Evolutionary conservation across 92 coral and sea anemone genomes (phyloP).

Genomic region (Zoanthus sociatus): DNA sequence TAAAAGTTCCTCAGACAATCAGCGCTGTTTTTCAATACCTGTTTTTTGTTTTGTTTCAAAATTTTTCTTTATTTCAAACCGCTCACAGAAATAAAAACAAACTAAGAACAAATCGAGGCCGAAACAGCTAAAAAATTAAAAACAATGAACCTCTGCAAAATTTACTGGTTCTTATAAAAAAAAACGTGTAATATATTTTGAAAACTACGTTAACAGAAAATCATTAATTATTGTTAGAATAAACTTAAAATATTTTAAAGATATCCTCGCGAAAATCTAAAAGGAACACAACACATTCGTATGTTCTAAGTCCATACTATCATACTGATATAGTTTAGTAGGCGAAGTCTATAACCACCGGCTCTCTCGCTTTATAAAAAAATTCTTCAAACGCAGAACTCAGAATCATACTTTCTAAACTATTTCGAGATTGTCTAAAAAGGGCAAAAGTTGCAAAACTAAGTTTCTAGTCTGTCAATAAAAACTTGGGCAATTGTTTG

Average conservation of each 20-base stretch:
- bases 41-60: no score
- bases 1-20: no score
- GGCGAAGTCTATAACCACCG: not conserved
- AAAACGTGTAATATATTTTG: no score
- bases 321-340: not conserved
- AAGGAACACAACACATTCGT: slow-evolving; percentile 25
- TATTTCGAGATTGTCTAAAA: not conserved
- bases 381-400: slow-evolving; percentile 4
- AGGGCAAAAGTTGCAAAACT: not conserved
- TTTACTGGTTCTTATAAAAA: no score
- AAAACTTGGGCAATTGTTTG: slow-evolving; percentile 16
- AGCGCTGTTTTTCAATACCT: no score
- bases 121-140: no score
- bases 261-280: not conserved
- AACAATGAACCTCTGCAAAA: no score
- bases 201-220: not conserved
- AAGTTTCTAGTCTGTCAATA: not conserved
- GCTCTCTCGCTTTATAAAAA: not conserved
- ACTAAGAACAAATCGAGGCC: no score
- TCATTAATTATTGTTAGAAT: not conserved
- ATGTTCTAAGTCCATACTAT: slow-evolving; percentile 7
- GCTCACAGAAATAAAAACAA: no score
- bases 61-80: no score
- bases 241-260: no score
- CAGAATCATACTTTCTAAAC: not conserved